These are phyloP conservation scores for Percopsis omiscomaycus DNA, from an alignment of 2,797 vertebrate genomes.

Conservation along the genomic window DNA sequence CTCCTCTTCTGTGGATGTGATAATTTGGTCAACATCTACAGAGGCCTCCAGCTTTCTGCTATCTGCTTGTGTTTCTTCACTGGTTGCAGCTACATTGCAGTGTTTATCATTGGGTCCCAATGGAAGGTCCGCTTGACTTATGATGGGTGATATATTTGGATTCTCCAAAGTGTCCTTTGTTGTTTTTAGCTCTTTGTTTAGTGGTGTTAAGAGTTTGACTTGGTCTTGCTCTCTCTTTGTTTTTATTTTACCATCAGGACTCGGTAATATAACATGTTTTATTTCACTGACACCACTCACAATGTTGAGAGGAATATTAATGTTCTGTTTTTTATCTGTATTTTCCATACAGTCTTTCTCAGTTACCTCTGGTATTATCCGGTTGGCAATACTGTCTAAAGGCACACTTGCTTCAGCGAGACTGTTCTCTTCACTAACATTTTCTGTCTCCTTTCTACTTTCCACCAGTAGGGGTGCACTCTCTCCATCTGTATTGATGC, in stretches of 20 bases:
- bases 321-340: conserved; percentile 16
- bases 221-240: conserved; percentile 16
- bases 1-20: conserved; percentile 26
- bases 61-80: conserved; percentile 15
- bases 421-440: conserved; percentile 10
- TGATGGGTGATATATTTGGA: conserved; percentile 41
- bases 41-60: conserved; percentile 1
- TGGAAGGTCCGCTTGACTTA: conserved; percentile 43
- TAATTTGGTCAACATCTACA: conserved; percentile 11
- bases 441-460: conserved; percentile 21
- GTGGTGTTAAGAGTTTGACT: conserved; percentile 18
- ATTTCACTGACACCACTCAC: conserved; percentile 6
- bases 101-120: conserved; percentile 35
- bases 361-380: conserved; percentile 45
- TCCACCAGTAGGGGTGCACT: conserved; percentile 24
- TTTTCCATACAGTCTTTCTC: conserved; percentile 24
- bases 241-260: conserved; percentile 20
- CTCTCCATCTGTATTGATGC: conserved; percentile 15
- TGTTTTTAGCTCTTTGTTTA: conserved; percentile 17
- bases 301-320: conserved; percentile 12
- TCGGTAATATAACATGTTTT: conserved; percentile 21
- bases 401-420: conserved; percentile 41
- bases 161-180: conserved; percentile 19
- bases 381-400: conserved; percentile 61
- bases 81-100: conserved; percentile 15